Percentiles rank a stretch among this genome's conserved stretches.
Conservation (phyloP, 2,888 invertebrate genomes). For the Amphipoea lucens region DNA sequence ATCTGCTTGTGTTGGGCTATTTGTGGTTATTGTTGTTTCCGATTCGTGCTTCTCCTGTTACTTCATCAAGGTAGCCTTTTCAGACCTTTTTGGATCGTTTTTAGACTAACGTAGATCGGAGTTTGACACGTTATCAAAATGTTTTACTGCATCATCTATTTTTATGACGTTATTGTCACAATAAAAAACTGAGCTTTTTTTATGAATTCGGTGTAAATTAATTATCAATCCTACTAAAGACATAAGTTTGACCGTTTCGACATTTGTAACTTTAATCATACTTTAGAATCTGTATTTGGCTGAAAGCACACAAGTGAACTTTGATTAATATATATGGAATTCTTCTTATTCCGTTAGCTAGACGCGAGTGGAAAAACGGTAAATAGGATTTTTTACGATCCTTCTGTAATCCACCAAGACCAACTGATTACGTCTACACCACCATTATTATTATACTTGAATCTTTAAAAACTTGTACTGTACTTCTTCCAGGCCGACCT, state of each 20-base stretch:
- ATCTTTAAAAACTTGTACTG: background rate
- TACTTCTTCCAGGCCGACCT: constrained; percentile 94
- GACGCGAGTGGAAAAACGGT: background rate
- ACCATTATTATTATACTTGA: background rate
- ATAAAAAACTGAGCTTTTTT: background rate
- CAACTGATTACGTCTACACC: background rate
- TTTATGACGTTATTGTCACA: background rate
- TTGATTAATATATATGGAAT: background rate
- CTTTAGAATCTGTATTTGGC: background rate
- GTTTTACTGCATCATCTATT: background rate
- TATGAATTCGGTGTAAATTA: background rate
- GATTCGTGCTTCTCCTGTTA: background rate
- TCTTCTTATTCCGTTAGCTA: background rate
- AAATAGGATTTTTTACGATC: background rate
- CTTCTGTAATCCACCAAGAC: background rate
- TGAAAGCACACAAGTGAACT: background rate
- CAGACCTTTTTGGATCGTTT: background rate
- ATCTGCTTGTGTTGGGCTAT: background rate
- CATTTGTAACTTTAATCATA: background rate
- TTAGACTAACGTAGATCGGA: too few species aligned
- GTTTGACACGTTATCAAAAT: background rate
- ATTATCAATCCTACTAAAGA: background rate
- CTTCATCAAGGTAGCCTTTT: background rate
- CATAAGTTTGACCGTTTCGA: background rate
- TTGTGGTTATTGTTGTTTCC: background rate